Percentiles rank a stretch among this genome's conserved stretches.
phyloP scores from a whole-genome alignment of 2,888 invertebrate species.

The Latrodectus elegans region DNA sequence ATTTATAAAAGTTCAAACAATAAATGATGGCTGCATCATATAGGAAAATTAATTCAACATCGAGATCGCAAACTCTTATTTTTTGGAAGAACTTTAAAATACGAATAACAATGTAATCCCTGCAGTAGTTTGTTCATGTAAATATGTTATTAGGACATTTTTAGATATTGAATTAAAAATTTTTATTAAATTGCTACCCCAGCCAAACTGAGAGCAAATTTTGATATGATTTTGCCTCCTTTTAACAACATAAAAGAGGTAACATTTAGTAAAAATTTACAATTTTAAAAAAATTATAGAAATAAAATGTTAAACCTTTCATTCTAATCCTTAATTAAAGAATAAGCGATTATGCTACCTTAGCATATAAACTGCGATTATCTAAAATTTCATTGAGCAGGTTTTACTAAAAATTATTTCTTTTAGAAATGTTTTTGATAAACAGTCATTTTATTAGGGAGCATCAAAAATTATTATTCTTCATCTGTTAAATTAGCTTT shows the following conservation, averaged over 20 bases:
- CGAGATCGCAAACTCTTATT: slow-evolving; percentile 88
- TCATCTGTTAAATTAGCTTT: too few relatives aligned
- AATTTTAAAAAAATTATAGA: slow-evolving; percentile 77
- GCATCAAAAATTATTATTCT: too few relatives aligned
- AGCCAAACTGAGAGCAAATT: slow-evolving; percentile 78
- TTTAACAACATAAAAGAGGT: slow-evolving; percentile 79
- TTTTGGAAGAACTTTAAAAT: slow-evolving; percentile 84
- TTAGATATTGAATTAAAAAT: slow-evolving; percentile 42
- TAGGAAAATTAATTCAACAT: slow-evolving; percentile 88
- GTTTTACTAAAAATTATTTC: slow-evolving; percentile 70
- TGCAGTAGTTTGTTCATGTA: slow-evolving; percentile 84
- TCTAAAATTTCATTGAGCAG: too few relatives aligned
- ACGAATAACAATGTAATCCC: slow-evolving; percentile 90
- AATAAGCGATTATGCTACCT: slow-evolving; percentile 88
- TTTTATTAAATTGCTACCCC: slow-evolving; percentile 64
- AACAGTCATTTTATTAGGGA: slow-evolving; percentile 77
- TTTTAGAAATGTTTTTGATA: slow-evolving; percentile 86
- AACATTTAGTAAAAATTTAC: slow-evolving; percentile 79
- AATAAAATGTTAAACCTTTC: slow-evolving; percentile 83
- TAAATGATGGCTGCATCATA: slow-evolving; percentile 81
- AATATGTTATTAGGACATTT: slow-evolving; percentile 45
- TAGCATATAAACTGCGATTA: slow-evolving; percentile 80
- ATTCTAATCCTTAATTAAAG: slow-evolving; percentile 87
- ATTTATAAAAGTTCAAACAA: slow-evolving; percentile 85
- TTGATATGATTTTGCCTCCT: slow-evolving; percentile 88